Conservation (phyloP, 2,113 vertebrate species). For the Corythornis madagascariensis region DNA sequence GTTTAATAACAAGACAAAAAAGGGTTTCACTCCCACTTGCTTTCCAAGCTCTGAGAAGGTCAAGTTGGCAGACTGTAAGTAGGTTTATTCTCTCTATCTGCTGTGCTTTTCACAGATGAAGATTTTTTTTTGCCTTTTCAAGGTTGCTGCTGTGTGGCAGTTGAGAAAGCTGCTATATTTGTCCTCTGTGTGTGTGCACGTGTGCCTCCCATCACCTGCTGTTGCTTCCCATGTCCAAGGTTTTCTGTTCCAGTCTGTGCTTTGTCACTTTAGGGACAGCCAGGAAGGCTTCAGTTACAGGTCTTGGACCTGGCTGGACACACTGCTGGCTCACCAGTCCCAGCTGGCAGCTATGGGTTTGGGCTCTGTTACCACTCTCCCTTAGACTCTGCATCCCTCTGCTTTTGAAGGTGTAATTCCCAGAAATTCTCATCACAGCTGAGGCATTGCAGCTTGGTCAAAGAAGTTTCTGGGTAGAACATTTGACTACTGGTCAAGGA, state of each 20-base stretch:
- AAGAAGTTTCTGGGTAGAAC: not conserved
- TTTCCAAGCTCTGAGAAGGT: slow-evolving; percentile 33
- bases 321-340: not conserved
- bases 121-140: not conserved
- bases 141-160: not conserved
- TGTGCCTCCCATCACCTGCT: rapidly evolving
- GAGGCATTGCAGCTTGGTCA: not conserved
- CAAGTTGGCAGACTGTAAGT: slow-evolving; percentile 25
- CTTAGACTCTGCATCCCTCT: not conserved
- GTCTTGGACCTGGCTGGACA: not conserved
- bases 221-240: not conserved
- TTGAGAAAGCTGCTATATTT: not conserved
- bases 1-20: slow-evolving; percentile 32
- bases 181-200: rapidly evolving
- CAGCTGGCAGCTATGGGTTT: not conserved
- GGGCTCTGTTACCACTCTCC: not conserved
- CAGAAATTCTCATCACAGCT: not conserved
- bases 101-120: not conserved
- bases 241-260: not conserved
- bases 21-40: slow-evolving; percentile 25
- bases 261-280: not conserved
- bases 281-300: not conserved
- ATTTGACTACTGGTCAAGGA: not conserved
- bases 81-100: not conserved
- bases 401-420: not conserved